A percentile compares a stretch with the other conserved stretches of the same genome.
Conservation (phyloP, 2,888 invertebrate genomes). For the Tachina grossa region DNA sequence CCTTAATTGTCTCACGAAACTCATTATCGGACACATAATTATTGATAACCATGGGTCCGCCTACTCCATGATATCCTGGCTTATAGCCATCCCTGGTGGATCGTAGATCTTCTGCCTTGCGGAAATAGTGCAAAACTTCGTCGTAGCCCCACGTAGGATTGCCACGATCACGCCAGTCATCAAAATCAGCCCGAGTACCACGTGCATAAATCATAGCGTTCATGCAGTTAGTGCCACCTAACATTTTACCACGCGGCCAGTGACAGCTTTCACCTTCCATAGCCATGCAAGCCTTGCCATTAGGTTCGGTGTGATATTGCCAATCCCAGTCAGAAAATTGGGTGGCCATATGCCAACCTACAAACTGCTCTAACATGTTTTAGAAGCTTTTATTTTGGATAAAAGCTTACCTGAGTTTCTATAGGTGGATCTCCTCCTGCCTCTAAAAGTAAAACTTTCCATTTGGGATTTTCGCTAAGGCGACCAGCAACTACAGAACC, state of each 20-base stretch:
- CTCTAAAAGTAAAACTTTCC: slow-evolving; percentile 91
- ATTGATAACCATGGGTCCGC: slow-evolving; percentile 84
- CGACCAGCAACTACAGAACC: slow-evolving; percentile 86
- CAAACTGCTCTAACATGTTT: slow-evolving; percentile 74
- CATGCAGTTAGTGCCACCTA: slow-evolving; percentile 87
- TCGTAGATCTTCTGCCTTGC: slow-evolving; percentile 90
- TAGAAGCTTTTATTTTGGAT: neutral
- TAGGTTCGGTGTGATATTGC: slow-evolving; percentile 81
- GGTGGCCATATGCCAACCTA: slow-evolving; percentile 81
- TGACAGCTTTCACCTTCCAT: slow-evolving; percentile 82
- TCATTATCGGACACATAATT: slow-evolving; percentile 90
- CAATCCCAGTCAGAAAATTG: slow-evolving; percentile 82
- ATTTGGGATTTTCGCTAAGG: slow-evolving; percentile 88
- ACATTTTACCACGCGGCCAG: slow-evolving; percentile 86
- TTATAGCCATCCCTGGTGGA: slow-evolving; percentile 75
- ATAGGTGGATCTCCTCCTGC: slow-evolving; percentile 88
- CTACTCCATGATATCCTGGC: slow-evolving; percentile 85
- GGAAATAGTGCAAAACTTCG: slow-evolving; percentile 90
- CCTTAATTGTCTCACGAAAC: slow-evolving; percentile 87
- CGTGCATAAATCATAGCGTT: slow-evolving; percentile 88
- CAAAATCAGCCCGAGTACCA: slow-evolving; percentile 87
- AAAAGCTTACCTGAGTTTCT: slow-evolving; percentile 81
- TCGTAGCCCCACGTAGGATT: slow-evolving; percentile 89
- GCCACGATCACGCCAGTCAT: slow-evolving; percentile 86
- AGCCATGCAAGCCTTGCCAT: slow-evolving; percentile 81